phyloP scores from a whole-genome alignment of 1,140 invertebrate genomes.

The Dreissena polymorpha region DNA sequence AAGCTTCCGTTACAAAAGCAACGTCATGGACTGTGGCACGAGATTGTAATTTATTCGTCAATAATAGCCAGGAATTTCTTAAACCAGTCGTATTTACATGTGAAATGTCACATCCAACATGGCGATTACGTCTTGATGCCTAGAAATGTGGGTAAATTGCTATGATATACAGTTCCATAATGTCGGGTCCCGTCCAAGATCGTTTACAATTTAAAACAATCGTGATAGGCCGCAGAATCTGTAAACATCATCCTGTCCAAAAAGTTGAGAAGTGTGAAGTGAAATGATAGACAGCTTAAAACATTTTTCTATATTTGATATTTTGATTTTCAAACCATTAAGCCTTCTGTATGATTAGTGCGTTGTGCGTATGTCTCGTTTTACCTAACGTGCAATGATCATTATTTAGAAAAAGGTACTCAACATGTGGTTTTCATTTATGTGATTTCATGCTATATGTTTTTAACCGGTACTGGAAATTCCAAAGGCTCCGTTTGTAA shows the following conservation, averaged over 20 bases:
- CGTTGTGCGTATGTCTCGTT: too few relatives aligned
- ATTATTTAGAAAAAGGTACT: too few relatives aligned
- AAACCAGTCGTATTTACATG: slow-evolving; percentile 46
- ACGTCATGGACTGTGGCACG: slow-evolving; percentile 39
- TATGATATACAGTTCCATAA: slow-evolving; percentile 55
- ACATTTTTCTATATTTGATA: too few relatives aligned
- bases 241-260: slow-evolving; percentile 16
- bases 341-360: too few relatives aligned
- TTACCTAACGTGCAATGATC: too few relatives aligned
- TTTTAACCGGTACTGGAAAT: too few relatives aligned
- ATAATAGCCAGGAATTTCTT: slow-evolving; percentile 39
- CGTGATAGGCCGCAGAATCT: slow-evolving; percentile 38
- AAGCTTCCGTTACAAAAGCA: slow-evolving; percentile 49
- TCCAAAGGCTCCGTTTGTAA: too few relatives aligned
- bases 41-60: slow-evolving; percentile 53
- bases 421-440: too few relatives aligned
- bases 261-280: too few relatives aligned
- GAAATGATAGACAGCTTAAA: too few relatives aligned
- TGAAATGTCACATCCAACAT: slow-evolving; percentile 52
- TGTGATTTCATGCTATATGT: too few relatives aligned
- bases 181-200: slow-evolving; percentile 41
- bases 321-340: too few relatives aligned
- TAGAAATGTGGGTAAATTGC: slow-evolving; percentile 48
- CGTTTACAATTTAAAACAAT: slow-evolving; percentile 54
- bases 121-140: slow-evolving; percentile 47